Base-by-base conservation (phyloP, 1,140 invertebrate genomes). In the Odontomachus brunneus region DNA sequence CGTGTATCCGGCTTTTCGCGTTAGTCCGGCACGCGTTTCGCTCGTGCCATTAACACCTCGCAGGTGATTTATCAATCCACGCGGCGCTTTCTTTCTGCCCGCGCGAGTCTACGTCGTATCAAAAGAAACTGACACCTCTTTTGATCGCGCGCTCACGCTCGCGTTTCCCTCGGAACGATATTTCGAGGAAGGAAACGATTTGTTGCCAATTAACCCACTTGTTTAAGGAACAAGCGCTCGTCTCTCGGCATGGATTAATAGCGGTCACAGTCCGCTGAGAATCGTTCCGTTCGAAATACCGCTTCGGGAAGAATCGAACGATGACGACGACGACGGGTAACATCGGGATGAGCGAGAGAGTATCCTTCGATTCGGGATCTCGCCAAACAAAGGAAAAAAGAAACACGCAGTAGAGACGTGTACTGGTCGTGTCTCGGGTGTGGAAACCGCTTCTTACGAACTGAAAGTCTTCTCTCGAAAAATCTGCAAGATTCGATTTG, bases 61-160 rank as follows among this genome's bases (percentile, higher is more conserved):
- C 19, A 67, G 65, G 24, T 15, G 12, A 76, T 76, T 76, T 76
- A 76, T 76, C 48, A 76, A 53, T 76, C 48, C 9, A 3, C 38
- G 38, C 38, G 9, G 1, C n/a, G 19, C 48, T 76, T 55, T 76
- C 74, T 66, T 29, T 22, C n/a, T 51, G 65, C 66, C 66, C 29
- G 29, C 29, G 29, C 29, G 29, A 33, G 29, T 66, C 4, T 2
- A 11, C n/a, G 11, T 38, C 17, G 22, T 24, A 24, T 67, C 29
- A 33, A 67, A 76, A 7, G 9, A 53, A 19, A 53, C 51, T 44
- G 33, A 53, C n/a, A 38, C 29, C 29, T 53, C 48, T 24, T n/a
- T n/a, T 24, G 38, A 55, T 29, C 33, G 7, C 38, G 15, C 22
- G 38, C 38, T 29, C 33, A 3, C 38, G 15, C 22, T 33, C 29